Conservation (phyloP, 2,113 vertebrate genomes). For the Macrotis lagotis region DNA sequence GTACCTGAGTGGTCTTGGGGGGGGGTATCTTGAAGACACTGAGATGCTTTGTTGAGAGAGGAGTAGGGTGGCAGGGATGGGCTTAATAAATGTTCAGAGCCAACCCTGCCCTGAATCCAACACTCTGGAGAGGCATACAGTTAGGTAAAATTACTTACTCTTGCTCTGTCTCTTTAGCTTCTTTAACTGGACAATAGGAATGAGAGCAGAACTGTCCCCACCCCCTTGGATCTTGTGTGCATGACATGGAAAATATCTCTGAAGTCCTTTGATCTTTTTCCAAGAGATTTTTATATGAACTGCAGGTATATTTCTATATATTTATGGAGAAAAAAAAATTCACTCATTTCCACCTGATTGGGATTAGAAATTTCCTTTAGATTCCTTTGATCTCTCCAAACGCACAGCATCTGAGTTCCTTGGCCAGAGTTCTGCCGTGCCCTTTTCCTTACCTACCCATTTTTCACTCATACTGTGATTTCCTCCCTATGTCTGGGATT, state of each 20-base stretch:
- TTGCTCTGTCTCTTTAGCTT: neutral
- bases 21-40: neutral
- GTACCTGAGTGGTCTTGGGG: neutral
- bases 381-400: conserved; percentile 33
- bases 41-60: neutral
- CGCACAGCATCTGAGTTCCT: conserved; percentile 10
- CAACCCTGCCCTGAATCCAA: neutral
- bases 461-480: neutral
- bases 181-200: neutral
- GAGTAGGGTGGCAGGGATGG: neutral
- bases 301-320: conserved; percentile 15
- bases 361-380: neutral
- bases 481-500: neutral
- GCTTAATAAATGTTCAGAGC: neutral
- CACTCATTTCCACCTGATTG: neutral
- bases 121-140: neutral
- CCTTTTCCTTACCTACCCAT: neutral
- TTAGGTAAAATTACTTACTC: neutral
- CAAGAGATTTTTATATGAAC: neutral
- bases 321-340: neutral
- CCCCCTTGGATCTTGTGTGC: neutral
- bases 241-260: conserved; percentile 9
- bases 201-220: neutral
- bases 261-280: conserved; percentile 8
- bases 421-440: neutral